These are phyloP conservation scores for Halcyon senegalensis DNA, from an alignment of 2,113 vertebrate species.

Conservation along the genomic window DNA sequence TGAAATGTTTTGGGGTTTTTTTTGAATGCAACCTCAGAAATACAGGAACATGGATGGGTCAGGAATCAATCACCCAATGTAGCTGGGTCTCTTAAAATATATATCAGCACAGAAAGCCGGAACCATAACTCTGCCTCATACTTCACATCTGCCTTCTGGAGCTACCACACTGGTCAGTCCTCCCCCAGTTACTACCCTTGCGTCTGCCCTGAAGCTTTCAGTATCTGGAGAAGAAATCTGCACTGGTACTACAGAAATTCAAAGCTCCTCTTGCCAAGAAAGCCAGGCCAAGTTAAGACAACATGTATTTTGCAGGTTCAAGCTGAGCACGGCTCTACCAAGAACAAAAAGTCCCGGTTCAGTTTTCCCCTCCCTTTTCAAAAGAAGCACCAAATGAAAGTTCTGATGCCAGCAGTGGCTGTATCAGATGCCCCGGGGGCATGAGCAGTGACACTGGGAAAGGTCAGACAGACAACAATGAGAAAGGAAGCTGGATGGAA, in stretches of 20 bases:
- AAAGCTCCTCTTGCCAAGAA: neutral
- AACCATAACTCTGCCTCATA: neutral
- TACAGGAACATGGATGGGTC: fast-evolving
- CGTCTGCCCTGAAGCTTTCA: neutral
- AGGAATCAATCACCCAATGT: fast-evolving
- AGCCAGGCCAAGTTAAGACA: neutral
- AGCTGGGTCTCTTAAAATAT: neutral
- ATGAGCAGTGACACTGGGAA: neutral
- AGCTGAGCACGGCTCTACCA: neutral
- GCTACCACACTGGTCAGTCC: neutral
- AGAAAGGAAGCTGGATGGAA: conserved; percentile 49
- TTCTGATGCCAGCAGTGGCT: neutral
- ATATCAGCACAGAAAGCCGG: neutral
- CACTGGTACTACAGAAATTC: neutral
- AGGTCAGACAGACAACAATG: neutral
- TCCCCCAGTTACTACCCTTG: fast-evolving
- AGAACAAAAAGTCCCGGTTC: neutral
- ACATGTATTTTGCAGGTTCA: fast-evolving
- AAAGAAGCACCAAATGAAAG: neutral
- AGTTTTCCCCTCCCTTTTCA: neutral
- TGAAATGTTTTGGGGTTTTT: no score
- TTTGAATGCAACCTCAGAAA: neutral
- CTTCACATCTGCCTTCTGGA: neutral
- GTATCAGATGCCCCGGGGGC: neutral
- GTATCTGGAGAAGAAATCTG: neutral